Evolutionary conservation across 2,888 invertebrate species (phyloP).

Genomic region (Rhogogaster chlorosoma): DNA sequence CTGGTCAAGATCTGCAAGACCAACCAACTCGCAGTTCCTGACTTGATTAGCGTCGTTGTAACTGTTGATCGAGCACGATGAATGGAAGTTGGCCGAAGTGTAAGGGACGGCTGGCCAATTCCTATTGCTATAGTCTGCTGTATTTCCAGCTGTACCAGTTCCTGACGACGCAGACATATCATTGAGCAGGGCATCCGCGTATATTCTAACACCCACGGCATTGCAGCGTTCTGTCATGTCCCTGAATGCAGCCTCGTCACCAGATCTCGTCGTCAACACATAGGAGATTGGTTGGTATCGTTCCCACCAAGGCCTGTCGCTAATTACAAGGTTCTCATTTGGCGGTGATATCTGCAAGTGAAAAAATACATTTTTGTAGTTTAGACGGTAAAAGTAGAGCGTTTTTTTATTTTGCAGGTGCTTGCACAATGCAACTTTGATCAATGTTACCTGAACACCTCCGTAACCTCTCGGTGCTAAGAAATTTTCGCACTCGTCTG

Average conservation of each 20-base stretch:
- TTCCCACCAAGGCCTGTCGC: slow-evolving; percentile 74
- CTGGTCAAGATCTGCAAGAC: slow-evolving; percentile 80
- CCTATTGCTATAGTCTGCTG: slow-evolving; percentile 77
- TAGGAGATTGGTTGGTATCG: slow-evolving; percentile 92
- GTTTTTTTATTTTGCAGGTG: neutral
- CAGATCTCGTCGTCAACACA: slow-evolving; percentile 86
- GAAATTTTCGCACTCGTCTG: slow-evolving; percentile 85
- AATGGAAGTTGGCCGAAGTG: slow-evolving; percentile 75
- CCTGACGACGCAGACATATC: slow-evolving; percentile 85
- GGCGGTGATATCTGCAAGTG: slow-evolving; percentile 80
- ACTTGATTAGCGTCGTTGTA: slow-evolving; percentile 76
- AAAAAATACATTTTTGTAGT: neutral
- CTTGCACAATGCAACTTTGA: neutral
- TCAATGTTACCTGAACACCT: slow-evolving; percentile 1
- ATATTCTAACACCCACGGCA: slow-evolving; percentile 79
- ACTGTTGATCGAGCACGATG: slow-evolving; percentile 72
- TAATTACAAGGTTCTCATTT: slow-evolving; percentile 79
- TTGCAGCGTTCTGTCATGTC: slow-evolving; percentile 83
- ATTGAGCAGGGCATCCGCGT: slow-evolving; percentile 87
- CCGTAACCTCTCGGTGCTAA: slow-evolving; percentile 84
- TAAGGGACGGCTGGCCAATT: slow-evolving; percentile 77
- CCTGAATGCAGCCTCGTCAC: slow-evolving; percentile 85
- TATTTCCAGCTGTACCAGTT: slow-evolving; percentile 83
- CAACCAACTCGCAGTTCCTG: slow-evolving; percentile 78
- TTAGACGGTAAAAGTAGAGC: neutral